A percentile compares a stretch with the other conserved stretches of the same genome.
Conservation (phyloP, 2,113 vertebrate species). For the Clarias macrocephalus region DNA sequence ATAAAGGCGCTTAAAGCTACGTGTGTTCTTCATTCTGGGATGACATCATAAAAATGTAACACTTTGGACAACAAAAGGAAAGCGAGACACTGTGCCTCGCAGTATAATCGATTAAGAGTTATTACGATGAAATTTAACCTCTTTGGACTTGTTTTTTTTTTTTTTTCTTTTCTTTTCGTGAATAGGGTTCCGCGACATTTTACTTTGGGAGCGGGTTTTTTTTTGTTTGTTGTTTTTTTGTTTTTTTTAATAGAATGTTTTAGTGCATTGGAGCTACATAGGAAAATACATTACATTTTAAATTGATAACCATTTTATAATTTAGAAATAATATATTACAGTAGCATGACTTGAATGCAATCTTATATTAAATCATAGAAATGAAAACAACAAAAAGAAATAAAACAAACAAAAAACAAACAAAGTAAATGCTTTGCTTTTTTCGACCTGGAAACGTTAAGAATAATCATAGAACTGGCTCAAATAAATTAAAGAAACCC, state of each 20-base stretch:
- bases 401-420: slow-evolving; percentile 56
- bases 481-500: slow-evolving; percentile 77
- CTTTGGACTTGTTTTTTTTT: not conserved
- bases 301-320: slow-evolving; percentile 67
- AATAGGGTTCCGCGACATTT: not conserved
- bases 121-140: slow-evolving; percentile 3
- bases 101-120: slow-evolving; percentile 31
- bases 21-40: slow-evolving; percentile 36
- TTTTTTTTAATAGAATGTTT: slow-evolving; percentile 65
- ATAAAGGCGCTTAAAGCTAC: slow-evolving; percentile 48
- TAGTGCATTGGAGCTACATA: slow-evolving; percentile 80
- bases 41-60: slow-evolving; percentile 36
- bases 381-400: slow-evolving; percentile 57
- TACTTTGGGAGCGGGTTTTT: slow-evolving; percentile 52
- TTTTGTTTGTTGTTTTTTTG: slow-evolving; percentile 53
- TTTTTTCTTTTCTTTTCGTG: not conserved
- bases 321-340: slow-evolving; percentile 81
- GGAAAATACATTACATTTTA: slow-evolving; percentile 75
- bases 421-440: slow-evolving; percentile 61
- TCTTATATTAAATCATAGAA: slow-evolving; percentile 71
- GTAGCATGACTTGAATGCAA: slow-evolving; percentile 69
- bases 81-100: not conserved
- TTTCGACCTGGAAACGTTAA: slow-evolving; percentile 53
- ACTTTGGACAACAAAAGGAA: slow-evolving; percentile 40
- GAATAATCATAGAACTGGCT: slow-evolving; percentile 70